These are phyloP conservation scores for Platalea minor DNA, from an alignment of 2,797 vertebrate species.

Conservation along the genomic window DNA sequence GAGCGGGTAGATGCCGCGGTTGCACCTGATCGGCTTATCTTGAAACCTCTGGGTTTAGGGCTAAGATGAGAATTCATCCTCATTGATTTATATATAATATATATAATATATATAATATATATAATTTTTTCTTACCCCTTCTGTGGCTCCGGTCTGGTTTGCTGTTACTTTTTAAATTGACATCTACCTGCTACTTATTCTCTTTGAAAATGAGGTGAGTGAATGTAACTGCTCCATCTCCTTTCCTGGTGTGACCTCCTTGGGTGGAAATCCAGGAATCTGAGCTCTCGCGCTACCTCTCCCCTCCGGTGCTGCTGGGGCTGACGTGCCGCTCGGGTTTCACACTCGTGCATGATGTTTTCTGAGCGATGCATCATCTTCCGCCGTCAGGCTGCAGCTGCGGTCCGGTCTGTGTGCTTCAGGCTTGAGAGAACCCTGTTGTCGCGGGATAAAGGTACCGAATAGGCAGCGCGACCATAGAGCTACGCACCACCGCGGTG, in stretches of 20 bases:
- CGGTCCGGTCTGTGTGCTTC: background rate
- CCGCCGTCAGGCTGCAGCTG: background rate
- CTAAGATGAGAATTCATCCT: background rate
- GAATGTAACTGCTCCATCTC: background rate
- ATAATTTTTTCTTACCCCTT: background rate
- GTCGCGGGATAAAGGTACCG: rapidly evolving
- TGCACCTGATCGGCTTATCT: background rate
- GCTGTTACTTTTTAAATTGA: background rate
- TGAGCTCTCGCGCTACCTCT: background rate
- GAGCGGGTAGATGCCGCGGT: rapidly evolving
- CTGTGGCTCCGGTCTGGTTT: background rate
- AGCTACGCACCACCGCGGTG: rapidly evolving
- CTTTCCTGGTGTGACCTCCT: background rate
- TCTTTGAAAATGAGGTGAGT: background rate
- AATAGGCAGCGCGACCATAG: background rate
- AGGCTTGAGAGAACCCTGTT: no score
- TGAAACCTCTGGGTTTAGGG: background rate
- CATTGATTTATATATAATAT: background rate
- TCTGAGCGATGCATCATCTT: background rate
- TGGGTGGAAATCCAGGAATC: no score
- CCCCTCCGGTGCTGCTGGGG: background rate
- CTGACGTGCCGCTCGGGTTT: background rate
- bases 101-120: no score
- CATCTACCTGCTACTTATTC: background rate
- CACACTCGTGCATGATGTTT: background rate